Base-by-base conservation (phyloP, 2,113 vertebrate species). In the Phocoena phocoena region DNA sequence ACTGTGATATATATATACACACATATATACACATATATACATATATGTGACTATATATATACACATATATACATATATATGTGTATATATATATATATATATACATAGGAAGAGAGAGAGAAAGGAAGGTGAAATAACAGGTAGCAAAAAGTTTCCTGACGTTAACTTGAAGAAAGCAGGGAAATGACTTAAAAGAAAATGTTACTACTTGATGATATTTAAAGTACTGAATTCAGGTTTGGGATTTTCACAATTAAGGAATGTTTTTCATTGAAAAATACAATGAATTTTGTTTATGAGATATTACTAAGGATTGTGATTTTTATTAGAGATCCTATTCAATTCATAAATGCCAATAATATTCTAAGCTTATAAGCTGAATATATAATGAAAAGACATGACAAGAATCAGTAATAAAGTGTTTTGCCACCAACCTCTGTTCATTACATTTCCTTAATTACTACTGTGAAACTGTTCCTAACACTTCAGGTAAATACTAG, bases 401-500 rank as follows among this genome's bases (percentile, higher is more conserved):
- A 65, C 47, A 63, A 89, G 90, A 97, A 73, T 83, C 9, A 71
- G 13, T 83, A 82, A 84, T 67, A 76, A 93, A 92, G 9, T 83
- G 62, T 90, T 95, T 70, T 88, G 23, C 44, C 13, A 68, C 4
- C 14, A 96, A 91, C 12, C 13, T 83, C 38, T 93, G n/a, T 85
- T 88, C 50, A 80, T 95, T 68, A 77, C 12, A 74, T 85, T 47
- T 80, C 95, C 53, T 96, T 95, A 97, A 97, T 95, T 94, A 71
- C 41, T 84, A 26, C 28, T n/a, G 1, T 92, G 85, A 92, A 88
- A 60, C 17, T 93, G 5, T 81, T 94, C 41, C 77, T 93, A 93
- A 41, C 67, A 83, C 53, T 80, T 38, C 74, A 97, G n/a, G 60
- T 97, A 97, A 96, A 98, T 93, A 94, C 26, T n/a, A 23, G 20